Percentiles rank a stretch among this genome's conserved stretches.
phyloP scores from a whole-genome alignment of 2,113 vertebrate species.

The Columba livia region DNA sequence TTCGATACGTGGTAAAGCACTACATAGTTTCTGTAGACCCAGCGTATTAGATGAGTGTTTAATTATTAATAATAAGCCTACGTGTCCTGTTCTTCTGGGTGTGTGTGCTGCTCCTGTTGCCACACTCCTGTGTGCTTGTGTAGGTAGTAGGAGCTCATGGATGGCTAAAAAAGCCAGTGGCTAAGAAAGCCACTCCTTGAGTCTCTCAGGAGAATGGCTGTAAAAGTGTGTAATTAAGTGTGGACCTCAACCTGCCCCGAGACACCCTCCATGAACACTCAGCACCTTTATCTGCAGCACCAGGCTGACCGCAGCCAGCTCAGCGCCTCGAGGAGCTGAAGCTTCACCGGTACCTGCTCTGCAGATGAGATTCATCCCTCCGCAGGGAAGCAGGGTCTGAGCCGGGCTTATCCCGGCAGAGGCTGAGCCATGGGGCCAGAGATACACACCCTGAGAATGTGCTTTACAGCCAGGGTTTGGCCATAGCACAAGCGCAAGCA shows the following conservation, averaged over 20 bases:
- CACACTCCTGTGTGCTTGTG: fast-evolving
- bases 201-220: not conserved
- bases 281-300: not conserved
- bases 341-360: not conserved
- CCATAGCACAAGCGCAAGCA: not conserved
- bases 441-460: not conserved
- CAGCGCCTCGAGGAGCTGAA: not conserved
- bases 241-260: not conserved
- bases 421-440: not conserved
- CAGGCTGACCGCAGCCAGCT: not conserved
- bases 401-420: not conserved
- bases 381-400: fast-evolving
- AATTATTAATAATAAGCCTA: not conserved
- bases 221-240: fast-evolving
- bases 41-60: not conserved
- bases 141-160: not conserved
- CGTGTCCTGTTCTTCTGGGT: not conserved
- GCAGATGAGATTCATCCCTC: not conserved
- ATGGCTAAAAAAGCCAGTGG: too few species aligned
- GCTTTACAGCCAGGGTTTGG: not conserved
- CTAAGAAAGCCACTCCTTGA: not conserved
- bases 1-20: not conserved
- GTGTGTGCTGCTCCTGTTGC: not conserved
- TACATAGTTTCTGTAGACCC: not conserved
- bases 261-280: not conserved